Evolutionary conservation across 2,797 vertebrate species (phyloP), one percentile per base, ranked within the genome.

Genomic region (Xenopus petersii): DNA sequence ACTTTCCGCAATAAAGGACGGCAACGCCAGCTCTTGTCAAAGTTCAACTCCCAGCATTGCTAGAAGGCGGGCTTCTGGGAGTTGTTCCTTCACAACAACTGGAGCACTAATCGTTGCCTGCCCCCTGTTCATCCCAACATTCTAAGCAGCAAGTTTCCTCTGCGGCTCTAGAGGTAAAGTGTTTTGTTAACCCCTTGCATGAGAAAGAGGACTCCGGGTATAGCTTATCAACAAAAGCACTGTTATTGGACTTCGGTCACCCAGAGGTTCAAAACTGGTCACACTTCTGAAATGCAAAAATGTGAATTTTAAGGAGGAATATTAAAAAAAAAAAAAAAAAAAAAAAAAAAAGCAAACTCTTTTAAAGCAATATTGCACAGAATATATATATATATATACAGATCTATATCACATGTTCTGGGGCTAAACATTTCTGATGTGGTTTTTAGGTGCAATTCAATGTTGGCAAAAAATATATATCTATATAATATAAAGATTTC

Each of bases 321-420:
- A 1, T n/a, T n/a, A 21, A 82, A 73, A 58, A 72, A 36, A 36
- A 36, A 36, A 36, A 36, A 21, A 82, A 73, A 58, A 72, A 36
- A 36, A 36, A 36, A 36, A 36, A 1, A 0, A 42, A 42, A 42
- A 42, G 36, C 36, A 42, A 42, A 42, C 36, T 42, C 59, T 46
- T 54, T 82, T 83, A 51, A 51, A 84, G 87, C 71, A 81, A 89
- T 98, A 99, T 99, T 99, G 97, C 96, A 98, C 97, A 92, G 87
- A 93, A 90, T 42, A 42, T 42, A 42, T 42, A 42, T 42, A 42
- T 42, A 7, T 42, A 42, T 42, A 33, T 33, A 33, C 6, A 91
- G 84, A 71, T 88, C 91, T 82, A 21, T 36, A 89, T 93, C 91
- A 94, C 89, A 89, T 87, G 87, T 89, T 92, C 88, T 89, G 91